A percentile compares a stretch with the other conserved stretches of the same genome.
Evolutionary conservation across 92 coral and sea anemone genomes (phyloP).

Genomic region (Desmophyllum pertusum): DNA sequence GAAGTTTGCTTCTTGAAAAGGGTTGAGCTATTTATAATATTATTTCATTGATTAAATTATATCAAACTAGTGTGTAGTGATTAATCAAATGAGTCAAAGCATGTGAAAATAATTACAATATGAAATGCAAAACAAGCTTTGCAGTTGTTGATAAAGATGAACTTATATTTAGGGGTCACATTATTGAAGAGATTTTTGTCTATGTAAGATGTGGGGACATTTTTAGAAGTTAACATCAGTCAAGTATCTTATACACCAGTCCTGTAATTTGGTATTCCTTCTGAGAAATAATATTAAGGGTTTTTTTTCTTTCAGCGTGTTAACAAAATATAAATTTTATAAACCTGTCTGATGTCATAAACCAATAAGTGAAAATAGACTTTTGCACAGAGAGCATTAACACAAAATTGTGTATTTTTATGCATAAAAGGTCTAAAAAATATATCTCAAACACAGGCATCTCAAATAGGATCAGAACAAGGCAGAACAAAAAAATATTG

Average conservation of each 20-base stretch:
- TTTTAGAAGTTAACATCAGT: background rate
- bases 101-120: too few relatives aligned
- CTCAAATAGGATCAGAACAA: too few relatives aligned
- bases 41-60: background rate
- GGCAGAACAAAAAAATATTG: too few relatives aligned
- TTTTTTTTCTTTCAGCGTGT: background rate
- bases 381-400: background rate
- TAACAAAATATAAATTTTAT: background rate
- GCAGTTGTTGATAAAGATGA: background rate
- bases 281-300: too few relatives aligned
- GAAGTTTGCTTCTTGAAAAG: too few relatives aligned
- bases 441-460: background rate
- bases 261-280: background rate
- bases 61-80: background rate
- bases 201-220: background rate
- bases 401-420: background rate
- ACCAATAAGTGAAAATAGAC: background rate
- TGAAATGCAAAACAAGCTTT: background rate
- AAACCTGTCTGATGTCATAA: slow-evolving; percentile 27
- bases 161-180: background rate
- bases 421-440: background rate
- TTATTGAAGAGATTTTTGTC: background rate
- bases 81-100: background rate
- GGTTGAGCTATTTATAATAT: too few relatives aligned
- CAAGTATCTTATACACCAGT: too few relatives aligned